Base-by-base conservation (phyloP, 2,888 invertebrate species). In the Lasioglossum figueresi region DNA sequence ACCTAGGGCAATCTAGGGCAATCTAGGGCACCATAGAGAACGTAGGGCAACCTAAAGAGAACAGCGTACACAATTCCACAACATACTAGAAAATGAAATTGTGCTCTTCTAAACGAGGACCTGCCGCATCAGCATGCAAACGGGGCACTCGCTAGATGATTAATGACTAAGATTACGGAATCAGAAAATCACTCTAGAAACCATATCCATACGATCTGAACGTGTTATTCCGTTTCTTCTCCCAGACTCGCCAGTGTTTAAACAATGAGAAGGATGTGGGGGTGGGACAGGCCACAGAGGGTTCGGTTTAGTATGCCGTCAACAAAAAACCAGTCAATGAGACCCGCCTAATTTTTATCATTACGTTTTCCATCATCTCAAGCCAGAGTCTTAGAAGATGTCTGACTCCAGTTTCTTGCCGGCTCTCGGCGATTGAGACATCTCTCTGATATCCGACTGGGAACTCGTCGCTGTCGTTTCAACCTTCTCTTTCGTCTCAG, bases 371-470 rank as follows among this genome's bases (percentile, higher is more conserved):
- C 66, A 19, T 31, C 16, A 27, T 59, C 23, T 27, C n/a, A 40
- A n/a, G 8, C 12, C 63, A 66, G 70, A 31, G 45, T 37, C 56
- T 82, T 83, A 90, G 43, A 75, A 84, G 66, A 89, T 89, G 27
- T 90, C 87, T 5, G 86, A 88, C 23, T 82, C 76, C 23, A 89
- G 84, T 76, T 80, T 86, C 74, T 78, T 84, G 27, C 82, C 80
- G 40, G 78, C 70, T 34, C 86, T 88, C 1, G 91, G 91, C 40
- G 93, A 92, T 43, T 87, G 91, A 4, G 93, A 91, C 88, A 91
- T 88, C 78, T 92, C 88, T 68, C 89, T 82, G 79, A 92, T 89
- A 14, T 59, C 48, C 8, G 89, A 66, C 12, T 76, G 43, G 19
- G 56, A 34, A 75, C 31, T 66, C 19, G 40, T 4, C 23, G 73